Evolutionary conservation across 1,140 invertebrate species (phyloP).

Genomic region (Aethina tumida): DNA sequence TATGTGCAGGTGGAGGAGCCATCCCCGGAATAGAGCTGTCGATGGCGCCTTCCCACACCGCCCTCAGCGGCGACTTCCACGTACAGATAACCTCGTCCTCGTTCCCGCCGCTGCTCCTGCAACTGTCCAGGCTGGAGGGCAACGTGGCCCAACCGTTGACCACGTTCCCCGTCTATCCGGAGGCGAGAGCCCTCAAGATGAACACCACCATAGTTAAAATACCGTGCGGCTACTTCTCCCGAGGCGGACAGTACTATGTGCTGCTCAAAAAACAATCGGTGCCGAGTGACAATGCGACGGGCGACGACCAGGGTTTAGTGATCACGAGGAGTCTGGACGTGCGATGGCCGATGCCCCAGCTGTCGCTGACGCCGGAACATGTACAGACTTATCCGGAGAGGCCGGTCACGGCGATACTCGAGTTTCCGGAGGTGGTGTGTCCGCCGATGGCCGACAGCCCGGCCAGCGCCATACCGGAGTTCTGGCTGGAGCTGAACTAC

Average conservation of each 20-base stretch:
- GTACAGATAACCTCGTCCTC: constrained; percentile 41
- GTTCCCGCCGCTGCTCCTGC: constrained; percentile 32
- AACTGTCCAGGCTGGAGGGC: constrained; percentile 36
- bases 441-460: constrained; percentile 42
- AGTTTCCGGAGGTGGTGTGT: constrained; percentile 61
- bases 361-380: constrained; percentile 59
- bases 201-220: constrained; percentile 42
- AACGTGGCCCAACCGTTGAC: constrained; percentile 29
- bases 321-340: constrained; percentile 57
- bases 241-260: constrained; percentile 47
- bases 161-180: constrained; percentile 32
- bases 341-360: constrained; percentile 62
- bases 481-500: constrained; percentile 64
- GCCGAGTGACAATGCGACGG: constrained; percentile 11
- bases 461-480: constrained; percentile 51
- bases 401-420: constrained; percentile 57
- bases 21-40: constrained; percentile 38
- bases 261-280: constrained; percentile 37
- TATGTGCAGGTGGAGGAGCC: constrained; percentile 27
- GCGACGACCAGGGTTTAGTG: constrained; percentile 28
- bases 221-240: constrained; percentile 58
- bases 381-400: constrained; percentile 67
- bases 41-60: constrained; percentile 48
- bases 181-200: constrained; percentile 24
- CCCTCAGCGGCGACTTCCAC: constrained; percentile 54